Base-by-base conservation (phyloP, 1,140 invertebrate species). In the Trichonephila clavata region DNA sequence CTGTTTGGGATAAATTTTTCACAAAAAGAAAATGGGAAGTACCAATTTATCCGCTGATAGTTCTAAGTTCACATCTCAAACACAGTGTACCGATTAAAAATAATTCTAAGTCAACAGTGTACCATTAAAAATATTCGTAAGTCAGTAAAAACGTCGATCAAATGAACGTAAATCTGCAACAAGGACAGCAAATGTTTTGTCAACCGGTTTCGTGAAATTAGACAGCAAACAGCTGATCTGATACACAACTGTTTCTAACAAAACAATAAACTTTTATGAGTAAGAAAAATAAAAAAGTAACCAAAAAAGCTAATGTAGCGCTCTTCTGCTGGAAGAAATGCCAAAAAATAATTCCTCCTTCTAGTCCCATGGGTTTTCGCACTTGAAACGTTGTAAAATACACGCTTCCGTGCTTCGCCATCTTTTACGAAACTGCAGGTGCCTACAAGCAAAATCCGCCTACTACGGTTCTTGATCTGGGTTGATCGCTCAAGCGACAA, bases 401-500 rank as follows among this genome's bases (percentile, higher is more conserved):
- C 71, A 39, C 27, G 32, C 71, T 77, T 32, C 32, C 32, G 71
- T 39, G 71, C 71, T 32, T 77, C 24, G 24, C 8, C 14, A 27
- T 18, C 71, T 32, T 21, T 32, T 32, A 39, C 32, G 18, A 77
- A 77, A 39, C 27, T 77, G 71, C 18, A 77, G 14, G 27, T 39
- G 71, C 71, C 27, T 77, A 8, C 27, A 77, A 27, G 71, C 68
- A 77, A 77, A 77, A 77, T 32, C 71, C 71, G 27, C 71, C 27
- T 77, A 77, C 71, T 77, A 77, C 71, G 71, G 32, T 77, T 77
- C 27, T 77, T 77, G 71, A 77, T 77, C 71, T 32, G 27, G 27
- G 71, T 77, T 77, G 71, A 39, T 77, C 71, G 71, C 71, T 77
- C 71, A 77, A 77, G 71, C 71, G 71, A 14, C 18, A 32, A 24